phyloP scores from a whole-genome alignment of 2,888 invertebrate genomes.

The Chymomyza fuscimana region DNA sequence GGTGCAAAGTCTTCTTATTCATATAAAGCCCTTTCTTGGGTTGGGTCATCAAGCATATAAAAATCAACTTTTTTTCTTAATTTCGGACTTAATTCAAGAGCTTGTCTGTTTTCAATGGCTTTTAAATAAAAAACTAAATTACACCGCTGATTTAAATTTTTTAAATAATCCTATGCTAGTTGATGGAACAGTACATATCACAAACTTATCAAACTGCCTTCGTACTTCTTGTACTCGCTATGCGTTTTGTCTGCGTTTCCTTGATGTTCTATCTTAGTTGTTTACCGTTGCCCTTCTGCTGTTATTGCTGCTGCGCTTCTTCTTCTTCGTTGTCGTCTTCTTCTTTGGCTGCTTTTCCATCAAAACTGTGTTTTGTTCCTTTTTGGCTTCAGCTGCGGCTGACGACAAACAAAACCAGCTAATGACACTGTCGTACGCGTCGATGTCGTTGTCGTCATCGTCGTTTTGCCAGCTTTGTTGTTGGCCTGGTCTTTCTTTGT shows the following conservation, averaged over 20 bases:
- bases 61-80: too few species aligned
- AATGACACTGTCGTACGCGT: slow-evolving; percentile 2
- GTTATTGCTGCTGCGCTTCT: too few species aligned
- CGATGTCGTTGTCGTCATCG: background rate
- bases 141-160: too few species aligned
- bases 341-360: background rate
- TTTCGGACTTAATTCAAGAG: too few species aligned
- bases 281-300: background rate
- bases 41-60: too few species aligned
- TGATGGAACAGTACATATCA: too few species aligned
- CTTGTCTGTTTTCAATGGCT: too few species aligned
- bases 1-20: too few species aligned
- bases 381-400: background rate
- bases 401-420: background rate
- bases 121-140: too few species aligned
- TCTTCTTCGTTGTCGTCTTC: background rate
- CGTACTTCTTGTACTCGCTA: background rate
- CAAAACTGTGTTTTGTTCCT: background rate
- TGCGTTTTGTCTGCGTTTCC: background rate
- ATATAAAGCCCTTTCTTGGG: too few species aligned
- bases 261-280: background rate
- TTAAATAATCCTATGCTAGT: too few species aligned
- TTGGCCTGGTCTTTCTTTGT: background rate
- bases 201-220: too few species aligned
- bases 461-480: background rate